Evolutionary conservation across 2,797 vertebrate species (phyloP).

Genomic region (Perdix hodgsoniae): DNA sequence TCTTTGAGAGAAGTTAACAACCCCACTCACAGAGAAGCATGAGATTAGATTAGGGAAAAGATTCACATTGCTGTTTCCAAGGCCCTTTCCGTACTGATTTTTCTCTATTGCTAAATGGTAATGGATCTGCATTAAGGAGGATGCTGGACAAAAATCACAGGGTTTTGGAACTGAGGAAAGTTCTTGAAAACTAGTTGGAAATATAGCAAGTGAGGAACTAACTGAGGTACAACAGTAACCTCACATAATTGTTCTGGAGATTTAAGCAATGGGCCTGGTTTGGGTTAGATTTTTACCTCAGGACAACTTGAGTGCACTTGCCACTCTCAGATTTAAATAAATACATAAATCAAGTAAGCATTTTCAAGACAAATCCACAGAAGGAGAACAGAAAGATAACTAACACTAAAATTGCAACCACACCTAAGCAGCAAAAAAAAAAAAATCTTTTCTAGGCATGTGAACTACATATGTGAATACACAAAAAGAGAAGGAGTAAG

Average conservation of each 20-base stretch:
- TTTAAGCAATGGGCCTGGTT: not conserved
- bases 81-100: not conserved
- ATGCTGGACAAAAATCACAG: not conserved
- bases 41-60: slow-evolving; percentile 35
- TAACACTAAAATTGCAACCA: not conserved
- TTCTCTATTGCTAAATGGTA: not conserved
- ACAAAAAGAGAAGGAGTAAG: not conserved
- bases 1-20: not conserved
- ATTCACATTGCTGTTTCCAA: not conserved
- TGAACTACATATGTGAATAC: not conserved
- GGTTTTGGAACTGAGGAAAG: not conserved
- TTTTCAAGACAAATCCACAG: not conserved
- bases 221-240: not conserved
- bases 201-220: not conserved
- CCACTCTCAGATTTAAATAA: not conserved
- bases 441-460: not conserved
- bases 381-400: not conserved
- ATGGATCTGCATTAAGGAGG: not conserved
- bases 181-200: not conserved
- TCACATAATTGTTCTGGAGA: not conserved
- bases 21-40: not conserved
- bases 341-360: not conserved
- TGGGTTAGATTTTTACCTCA: not conserved
- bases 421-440: not conserved
- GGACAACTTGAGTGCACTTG: not conserved